Evolutionary conservation across 2,113 vertebrate species (phyloP).

Genomic region (Zingel zingel): DNA sequence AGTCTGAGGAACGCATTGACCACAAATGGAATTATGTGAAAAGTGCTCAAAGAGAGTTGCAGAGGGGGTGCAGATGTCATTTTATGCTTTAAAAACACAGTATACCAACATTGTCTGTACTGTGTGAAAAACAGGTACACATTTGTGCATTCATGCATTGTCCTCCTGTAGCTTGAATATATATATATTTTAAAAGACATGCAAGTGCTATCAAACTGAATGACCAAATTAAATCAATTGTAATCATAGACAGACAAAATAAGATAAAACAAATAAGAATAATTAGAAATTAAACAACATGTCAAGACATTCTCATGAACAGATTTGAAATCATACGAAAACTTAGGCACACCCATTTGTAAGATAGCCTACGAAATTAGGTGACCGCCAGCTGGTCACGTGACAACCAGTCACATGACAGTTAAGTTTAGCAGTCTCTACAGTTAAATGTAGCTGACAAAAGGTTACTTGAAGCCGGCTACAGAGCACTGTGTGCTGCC

Average conservation of each 20-base stretch:
- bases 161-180: background rate
- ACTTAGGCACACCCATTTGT: too few species aligned
- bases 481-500: too few species aligned
- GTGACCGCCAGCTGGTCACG: too few species aligned
- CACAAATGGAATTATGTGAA: constrained; percentile 10
- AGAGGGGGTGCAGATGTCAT: background rate
- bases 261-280: background rate
- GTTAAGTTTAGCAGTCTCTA: too few species aligned
- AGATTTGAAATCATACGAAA: too few species aligned
- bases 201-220: background rate
- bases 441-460: too few species aligned
- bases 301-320: too few species aligned
- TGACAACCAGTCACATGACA: too few species aligned
- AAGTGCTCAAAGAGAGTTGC: background rate
- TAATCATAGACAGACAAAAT: background rate
- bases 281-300: background rate
- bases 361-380: too few species aligned
- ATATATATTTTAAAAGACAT: background rate
- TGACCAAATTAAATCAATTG: background rate
- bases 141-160: background rate
- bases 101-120: background rate
- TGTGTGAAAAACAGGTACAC: background rate
- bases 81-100: background rate
- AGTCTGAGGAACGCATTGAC: constrained; percentile 32
- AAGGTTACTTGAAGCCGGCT: too few species aligned